These are phyloP conservation scores for Microvelia longipes DNA, from an alignment of 1,140 invertebrate species.

Conservation along the genomic window DNA sequence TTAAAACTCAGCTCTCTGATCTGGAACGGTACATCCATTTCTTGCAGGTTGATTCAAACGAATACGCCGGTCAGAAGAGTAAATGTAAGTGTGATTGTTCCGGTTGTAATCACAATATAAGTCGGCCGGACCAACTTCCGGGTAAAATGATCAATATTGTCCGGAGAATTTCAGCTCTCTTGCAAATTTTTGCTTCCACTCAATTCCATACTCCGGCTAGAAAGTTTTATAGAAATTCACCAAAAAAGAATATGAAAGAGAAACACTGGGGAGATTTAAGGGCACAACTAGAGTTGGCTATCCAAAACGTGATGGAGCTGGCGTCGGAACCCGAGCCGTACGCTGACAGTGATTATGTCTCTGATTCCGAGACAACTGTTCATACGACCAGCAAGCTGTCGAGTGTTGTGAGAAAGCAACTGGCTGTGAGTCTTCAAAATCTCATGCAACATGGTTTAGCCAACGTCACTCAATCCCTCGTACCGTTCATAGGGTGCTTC, in stretches of 20 bases:
- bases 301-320: slow-evolving; percentile 58
- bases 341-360: slow-evolving; percentile 40
- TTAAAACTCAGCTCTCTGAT: slow-evolving; percentile 93
- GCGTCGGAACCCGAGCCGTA: slow-evolving; percentile 37
- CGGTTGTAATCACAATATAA: slow-evolving; percentile 12
- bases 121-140: slow-evolving; percentile 25
- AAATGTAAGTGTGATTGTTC: slow-evolving; percentile 13
- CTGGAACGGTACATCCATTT: slow-evolving; percentile 94
- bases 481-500: slow-evolving; percentile 84
- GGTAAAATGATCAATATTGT: slow-evolving; percentile 50
- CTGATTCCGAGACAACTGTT: slow-evolving; percentile 43
- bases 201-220: slow-evolving; percentile 58
- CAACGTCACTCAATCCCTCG: slow-evolving; percentile 36
- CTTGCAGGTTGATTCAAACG: slow-evolving; percentile 49
- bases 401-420: slow-evolving; percentile 74
- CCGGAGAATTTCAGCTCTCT: slow-evolving; percentile 65
- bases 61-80: slow-evolving; percentile 2
- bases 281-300: slow-evolving; percentile 79
- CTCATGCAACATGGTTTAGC: slow-evolving; percentile 86
- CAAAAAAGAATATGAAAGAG: slow-evolving; percentile 69
- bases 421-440: slow-evolving; percentile 74
- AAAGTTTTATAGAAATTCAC: slow-evolving; percentile 58
- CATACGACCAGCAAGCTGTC: slow-evolving; percentile 58
- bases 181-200: slow-evolving; percentile 84
- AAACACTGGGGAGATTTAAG: slow-evolving; percentile 89